Evolutionary conservation across 2,113 vertebrate species (phyloP).

Genomic region (Sceloporus undulatus): DNA sequence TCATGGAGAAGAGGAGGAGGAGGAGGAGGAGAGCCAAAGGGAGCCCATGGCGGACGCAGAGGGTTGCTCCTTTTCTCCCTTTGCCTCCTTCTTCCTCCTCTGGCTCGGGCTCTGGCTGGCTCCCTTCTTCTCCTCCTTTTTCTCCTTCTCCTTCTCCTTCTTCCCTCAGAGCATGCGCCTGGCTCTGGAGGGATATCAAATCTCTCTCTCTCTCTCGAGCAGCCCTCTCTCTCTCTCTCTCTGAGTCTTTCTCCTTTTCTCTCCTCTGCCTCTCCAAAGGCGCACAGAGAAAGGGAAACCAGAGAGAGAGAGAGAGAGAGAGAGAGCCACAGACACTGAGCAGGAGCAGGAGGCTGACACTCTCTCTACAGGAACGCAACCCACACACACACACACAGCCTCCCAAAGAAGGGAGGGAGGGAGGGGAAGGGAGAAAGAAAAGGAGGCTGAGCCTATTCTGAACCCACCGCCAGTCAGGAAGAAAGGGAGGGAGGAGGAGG

Average conservation of each 20-base stretch:
- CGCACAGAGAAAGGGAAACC: no score
- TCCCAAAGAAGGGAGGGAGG: neutral
- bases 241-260: neutral
- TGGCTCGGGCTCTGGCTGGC: conserved; percentile 51
- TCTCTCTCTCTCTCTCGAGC: conserved; percentile 47
- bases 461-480: neutral
- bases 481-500: neutral
- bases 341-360: neutral
- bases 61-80: conserved; percentile 62
- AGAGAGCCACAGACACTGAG: conserved; percentile 28
- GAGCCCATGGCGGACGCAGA: conserved; percentile 82
- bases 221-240: neutral
- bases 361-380: neutral
- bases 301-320: no score
- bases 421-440: conserved; percentile 42
- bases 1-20: conserved; percentile 86
- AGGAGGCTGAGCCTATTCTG: conserved; percentile 62
- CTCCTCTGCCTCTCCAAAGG: neutral
- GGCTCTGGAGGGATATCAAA: conserved; percentile 9
- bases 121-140: neutral
- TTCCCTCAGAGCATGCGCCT: conserved; percentile 82
- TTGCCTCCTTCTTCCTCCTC: conserved; percentile 61
- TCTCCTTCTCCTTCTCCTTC: no score
- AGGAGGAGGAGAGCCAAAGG: conserved; percentile 74
- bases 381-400: no score